Base-by-base conservation (phyloP, 2,888 invertebrate genomes). In the Arenicola marina region DNA sequence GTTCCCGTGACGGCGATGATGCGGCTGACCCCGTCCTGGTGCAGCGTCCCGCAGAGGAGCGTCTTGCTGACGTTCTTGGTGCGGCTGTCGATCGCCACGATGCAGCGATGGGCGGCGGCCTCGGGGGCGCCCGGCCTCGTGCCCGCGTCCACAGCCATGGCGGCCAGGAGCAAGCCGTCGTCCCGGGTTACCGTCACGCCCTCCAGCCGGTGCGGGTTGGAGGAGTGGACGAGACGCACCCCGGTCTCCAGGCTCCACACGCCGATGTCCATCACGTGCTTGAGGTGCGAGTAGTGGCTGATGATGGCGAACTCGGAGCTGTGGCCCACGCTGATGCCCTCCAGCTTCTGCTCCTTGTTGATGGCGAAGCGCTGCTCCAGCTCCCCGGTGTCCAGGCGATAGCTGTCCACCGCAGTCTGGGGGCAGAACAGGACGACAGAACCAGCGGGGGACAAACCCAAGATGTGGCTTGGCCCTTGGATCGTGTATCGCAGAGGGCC, bases 201-300 rank as follows among this genome's bases (percentile, higher is more conserved):
- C 18, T 69, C 68, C 45, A 69, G 66, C 31, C 58, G 51, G 28
- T 66, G 53, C 1, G 51, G 51, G 43, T 68, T 61, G 1, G 21
- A n/a, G 15, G 62, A 53, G 34, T 56, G 18, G 7, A 69, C 21
- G 11, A 69, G 38, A 15, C 29, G 53, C 1, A 69, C 48, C 4
- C 70, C 70, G 1, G 69, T 67, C 33, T 63, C 61, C 11, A 59
- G 55, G 38, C 67, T 70, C 60, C 59, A 60, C 7, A 70, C 67
- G 33, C 63, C 24, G 2, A 70, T 28, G 44, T 63, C 63, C 63
- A 61, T 70, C 26, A 57, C 18, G 38, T 65, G 62, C 38, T 67
- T 63, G 18, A 70, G 33, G 46, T 70, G 65, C 4, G 69, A 70
- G 57, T 66, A 70, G 45, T 66, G 63, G 2, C 56, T 59, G 18